These are phyloP conservation scores for Toxotes lorentzi DNA, from an alignment of 2,797 vertebrate genomes.

Conservation along the genomic window DNA sequence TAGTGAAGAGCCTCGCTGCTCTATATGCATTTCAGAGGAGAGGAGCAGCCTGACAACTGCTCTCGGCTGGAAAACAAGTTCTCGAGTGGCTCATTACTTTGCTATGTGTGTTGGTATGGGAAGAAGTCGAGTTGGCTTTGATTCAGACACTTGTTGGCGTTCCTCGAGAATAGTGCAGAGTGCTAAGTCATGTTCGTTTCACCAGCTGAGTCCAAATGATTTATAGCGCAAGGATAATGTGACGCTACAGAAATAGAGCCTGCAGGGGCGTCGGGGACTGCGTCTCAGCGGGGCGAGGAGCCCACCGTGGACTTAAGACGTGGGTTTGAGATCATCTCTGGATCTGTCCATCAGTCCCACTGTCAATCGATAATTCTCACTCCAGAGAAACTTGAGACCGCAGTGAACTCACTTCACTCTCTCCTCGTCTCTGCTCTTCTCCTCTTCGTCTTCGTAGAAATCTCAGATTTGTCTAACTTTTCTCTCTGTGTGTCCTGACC, in stretches of 20 bases:
- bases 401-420: constrained; percentile 1
- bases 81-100: constrained; percentile 64
- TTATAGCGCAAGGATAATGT: constrained; percentile 45
- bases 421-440: neutral
- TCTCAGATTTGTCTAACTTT: neutral
- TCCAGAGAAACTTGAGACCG: constrained; percentile 14
- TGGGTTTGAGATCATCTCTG: constrained; percentile 47
- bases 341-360: constrained; percentile 20
- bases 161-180: constrained; percentile 42
- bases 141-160: constrained; percentile 57
- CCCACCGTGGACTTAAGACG: constrained; percentile 24
- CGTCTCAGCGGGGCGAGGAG: constrained; percentile 26
- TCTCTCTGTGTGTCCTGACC: neutral
- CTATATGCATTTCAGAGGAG: constrained; percentile 11
- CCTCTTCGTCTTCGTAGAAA: neutral
- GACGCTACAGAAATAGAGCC: constrained; percentile 63
- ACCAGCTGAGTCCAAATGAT: constrained; percentile 61
- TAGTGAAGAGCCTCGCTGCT: neutral
- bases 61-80: constrained; percentile 25
- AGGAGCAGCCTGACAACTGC: constrained; percentile 24
- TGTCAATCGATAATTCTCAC: constrained; percentile 36
- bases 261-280: constrained; percentile 45
- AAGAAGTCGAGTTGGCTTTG: constrained; percentile 36
- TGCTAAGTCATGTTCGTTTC: constrained; percentile 62
- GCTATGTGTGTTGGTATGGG: constrained; percentile 22